Evolutionary conservation across 2,888 invertebrate genomes (phyloP).

Genomic region (Calliopum simillimum): DNA sequence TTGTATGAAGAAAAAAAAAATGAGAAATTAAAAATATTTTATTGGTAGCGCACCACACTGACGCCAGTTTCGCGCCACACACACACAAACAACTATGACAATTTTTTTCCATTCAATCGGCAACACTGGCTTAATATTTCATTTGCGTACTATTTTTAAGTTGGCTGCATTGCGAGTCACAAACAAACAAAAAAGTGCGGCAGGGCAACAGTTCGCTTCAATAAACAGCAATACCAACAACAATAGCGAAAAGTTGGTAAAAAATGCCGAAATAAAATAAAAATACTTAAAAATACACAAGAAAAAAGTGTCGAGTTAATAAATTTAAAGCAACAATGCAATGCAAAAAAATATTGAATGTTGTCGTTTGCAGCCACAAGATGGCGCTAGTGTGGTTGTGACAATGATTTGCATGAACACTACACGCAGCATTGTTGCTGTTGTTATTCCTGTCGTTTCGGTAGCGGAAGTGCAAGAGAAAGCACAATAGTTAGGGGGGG

Average conservation of each 20-base stretch:
- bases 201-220: neutral
- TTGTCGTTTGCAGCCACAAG: slow-evolving; percentile 10
- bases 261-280: neutral
- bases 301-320: slow-evolving; percentile 12
- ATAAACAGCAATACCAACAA: neutral
- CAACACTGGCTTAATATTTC: slow-evolving; percentile 26
- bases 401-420: slow-evolving; percentile 26
- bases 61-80: too few relatives aligned
- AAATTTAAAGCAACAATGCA: slow-evolving; percentile 1
- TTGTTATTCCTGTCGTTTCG: neutral
- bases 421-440: neutral
- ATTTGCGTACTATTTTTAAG: slow-evolving; percentile 13
- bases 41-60: too few relatives aligned
- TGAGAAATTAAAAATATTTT: too few relatives aligned
- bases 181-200: neutral
- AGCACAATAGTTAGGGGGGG: neutral
- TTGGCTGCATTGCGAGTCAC: slow-evolving; percentile 5
- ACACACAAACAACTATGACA: too few relatives aligned
- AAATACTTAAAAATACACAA: neutral
- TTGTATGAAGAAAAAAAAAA: too few relatives aligned
- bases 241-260: neutral
- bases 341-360: slow-evolving; percentile 17
- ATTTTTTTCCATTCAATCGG: neutral
- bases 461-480: neutral
- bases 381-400: slow-evolving; percentile 15